A percentile compares a stretch with the other conserved stretches of the same genome.
Evolutionary conservation across 2,888 invertebrate genomes (phyloP).

Genomic region (Agrotis ipsilon): DNA sequence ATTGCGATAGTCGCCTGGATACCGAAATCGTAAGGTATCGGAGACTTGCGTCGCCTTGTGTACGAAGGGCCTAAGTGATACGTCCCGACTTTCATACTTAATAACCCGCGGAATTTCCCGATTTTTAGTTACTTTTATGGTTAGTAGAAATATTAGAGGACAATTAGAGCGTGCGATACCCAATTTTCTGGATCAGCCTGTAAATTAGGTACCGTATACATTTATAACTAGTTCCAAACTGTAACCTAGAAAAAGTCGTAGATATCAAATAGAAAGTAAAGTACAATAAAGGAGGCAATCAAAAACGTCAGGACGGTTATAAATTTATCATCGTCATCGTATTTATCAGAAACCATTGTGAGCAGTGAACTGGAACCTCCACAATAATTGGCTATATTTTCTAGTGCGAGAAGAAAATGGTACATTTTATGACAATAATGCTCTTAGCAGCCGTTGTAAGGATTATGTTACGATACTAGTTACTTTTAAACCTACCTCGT

Average conservation of each 20-base stretch:
- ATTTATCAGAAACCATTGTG: conserved; percentile 14
- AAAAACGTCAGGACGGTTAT: conserved; percentile 10
- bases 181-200: background rate
- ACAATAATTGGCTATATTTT: conserved; percentile 34
- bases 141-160: no score
- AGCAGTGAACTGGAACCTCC: conserved; percentile 1
- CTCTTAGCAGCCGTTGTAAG: background rate
- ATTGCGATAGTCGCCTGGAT: no score
- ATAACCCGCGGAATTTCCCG: no score
- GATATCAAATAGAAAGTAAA: conserved; percentile 38
- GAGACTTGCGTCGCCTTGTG: no score
- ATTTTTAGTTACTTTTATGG: no score
- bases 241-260: background rate
- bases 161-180: no score
- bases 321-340: conserved; percentile 21
- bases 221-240: background rate
- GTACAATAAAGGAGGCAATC: conserved; percentile 9
- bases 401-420: conserved; percentile 27
- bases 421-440: conserved; percentile 20
- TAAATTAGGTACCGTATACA: no score
- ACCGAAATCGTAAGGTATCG: no score
- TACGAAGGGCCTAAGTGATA: no score
- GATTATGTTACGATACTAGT: background rate
- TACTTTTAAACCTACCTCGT: background rate
- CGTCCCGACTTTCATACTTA: no score